Evolutionary conservation across 2,113 vertebrate genomes (phyloP).

Genomic region (Colinus virginianus): DNA sequence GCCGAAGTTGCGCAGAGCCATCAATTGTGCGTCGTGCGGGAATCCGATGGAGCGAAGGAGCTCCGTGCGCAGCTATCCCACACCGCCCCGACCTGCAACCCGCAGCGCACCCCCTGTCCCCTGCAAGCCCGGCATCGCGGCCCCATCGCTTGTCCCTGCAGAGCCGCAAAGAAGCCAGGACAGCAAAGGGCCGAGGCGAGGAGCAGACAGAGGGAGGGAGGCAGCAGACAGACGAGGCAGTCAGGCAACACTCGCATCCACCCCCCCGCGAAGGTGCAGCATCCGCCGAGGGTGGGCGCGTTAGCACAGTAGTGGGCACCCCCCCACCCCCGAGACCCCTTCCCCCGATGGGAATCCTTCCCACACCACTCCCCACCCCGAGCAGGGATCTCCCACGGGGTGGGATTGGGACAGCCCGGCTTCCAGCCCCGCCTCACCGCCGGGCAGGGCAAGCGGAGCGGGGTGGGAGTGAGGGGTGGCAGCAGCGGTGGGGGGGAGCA

Average conservation of each 20-base stretch:
- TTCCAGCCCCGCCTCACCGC: constrained; percentile 39
- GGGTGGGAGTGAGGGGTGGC: rapidly evolving
- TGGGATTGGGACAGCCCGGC: background rate
- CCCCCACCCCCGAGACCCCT: background rate
- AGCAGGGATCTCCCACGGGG: background rate
- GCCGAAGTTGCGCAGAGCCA: background rate
- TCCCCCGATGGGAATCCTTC: background rate
- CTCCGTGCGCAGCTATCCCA: constrained; percentile 13
- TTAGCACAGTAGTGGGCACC: background rate
- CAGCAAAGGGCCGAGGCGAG: constrained; percentile 49
- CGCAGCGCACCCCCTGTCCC: background rate
- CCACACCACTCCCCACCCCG: background rate
- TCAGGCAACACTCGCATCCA: constrained; percentile 8
- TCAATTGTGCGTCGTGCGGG: constrained; percentile 10
- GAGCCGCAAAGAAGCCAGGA: constrained; percentile 65
- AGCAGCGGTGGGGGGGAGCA: background rate
- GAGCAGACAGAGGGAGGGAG: background rate
- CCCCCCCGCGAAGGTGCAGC: constrained; percentile 52
- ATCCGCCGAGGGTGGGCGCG: background rate
- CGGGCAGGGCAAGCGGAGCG: background rate
- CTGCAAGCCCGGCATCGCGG: background rate
- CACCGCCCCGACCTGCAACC: background rate
- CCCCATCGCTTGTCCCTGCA: background rate
- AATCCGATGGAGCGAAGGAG: background rate
- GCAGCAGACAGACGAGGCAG: constrained; percentile 24